Conservation (phyloP, 2,888 invertebrate species). For the Hymenopus coronatus region DNA sequence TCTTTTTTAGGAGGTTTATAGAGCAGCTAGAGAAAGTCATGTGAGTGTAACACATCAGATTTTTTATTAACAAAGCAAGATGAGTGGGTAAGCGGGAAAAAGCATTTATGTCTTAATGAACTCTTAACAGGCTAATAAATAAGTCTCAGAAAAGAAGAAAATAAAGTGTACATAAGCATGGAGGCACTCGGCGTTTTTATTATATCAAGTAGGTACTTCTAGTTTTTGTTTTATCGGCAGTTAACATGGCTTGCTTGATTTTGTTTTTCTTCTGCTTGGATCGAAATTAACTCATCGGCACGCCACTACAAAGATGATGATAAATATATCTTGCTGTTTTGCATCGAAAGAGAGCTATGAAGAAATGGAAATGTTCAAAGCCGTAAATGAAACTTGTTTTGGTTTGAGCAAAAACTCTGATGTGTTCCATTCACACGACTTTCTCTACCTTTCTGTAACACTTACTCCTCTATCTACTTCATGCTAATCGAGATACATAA, state of each 20-base stretch:
- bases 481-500: too few species aligned
- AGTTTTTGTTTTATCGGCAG: background rate
- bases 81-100: background rate
- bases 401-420: background rate
- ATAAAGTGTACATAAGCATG: background rate
- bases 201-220: background rate
- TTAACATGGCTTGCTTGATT: background rate
- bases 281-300: background rate
- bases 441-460: too few species aligned
- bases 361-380: background rate
- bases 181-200: background rate
- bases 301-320: background rate
- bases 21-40: too few species aligned
- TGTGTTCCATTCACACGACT: too few species aligned
- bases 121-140: background rate
- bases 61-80: too few species aligned
- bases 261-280: background rate
- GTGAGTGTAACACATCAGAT: too few species aligned
- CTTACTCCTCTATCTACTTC: too few species aligned
- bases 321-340: background rate
- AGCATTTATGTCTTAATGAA: background rate
- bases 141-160: background rate
- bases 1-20: too few species aligned
- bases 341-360: background rate
- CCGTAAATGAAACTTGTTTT: background rate